These are phyloP conservation scores for Chaetorhynchus papuensis DNA, from an alignment of 2,113 vertebrate genomes.

Conservation along the genomic window DNA sequence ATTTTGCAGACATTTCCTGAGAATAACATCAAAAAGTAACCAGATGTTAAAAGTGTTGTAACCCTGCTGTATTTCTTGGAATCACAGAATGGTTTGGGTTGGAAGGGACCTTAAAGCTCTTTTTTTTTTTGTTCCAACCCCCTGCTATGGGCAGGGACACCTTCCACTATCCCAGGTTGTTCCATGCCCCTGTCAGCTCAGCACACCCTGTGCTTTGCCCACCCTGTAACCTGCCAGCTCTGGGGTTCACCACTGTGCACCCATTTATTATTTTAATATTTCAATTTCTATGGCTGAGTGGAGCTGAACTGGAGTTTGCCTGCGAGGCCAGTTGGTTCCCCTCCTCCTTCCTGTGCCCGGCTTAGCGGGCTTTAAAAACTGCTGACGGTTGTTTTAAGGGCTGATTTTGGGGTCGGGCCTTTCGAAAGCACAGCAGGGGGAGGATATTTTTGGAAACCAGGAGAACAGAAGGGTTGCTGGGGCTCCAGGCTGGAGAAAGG, in stretches of 20 bases:
- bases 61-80: background rate
- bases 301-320: background rate
- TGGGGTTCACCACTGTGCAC: background rate
- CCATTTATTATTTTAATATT: accelerated
- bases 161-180: background rate
- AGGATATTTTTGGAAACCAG: background rate
- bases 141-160: background rate
- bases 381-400: background rate
- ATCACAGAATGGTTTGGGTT: background rate
- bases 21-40: background rate
- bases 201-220: background rate
- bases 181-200: background rate
- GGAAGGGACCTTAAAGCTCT: background rate
- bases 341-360: background rate
- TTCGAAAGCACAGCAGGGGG: background rate
- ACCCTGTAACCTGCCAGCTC: background rate
- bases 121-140: background rate
- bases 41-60: background rate
- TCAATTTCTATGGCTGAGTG: background rate
- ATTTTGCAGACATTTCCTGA: background rate
- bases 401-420: background rate
- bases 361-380: background rate
- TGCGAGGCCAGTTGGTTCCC: background rate
- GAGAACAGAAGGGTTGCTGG: background rate
- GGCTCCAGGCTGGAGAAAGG: background rate